Percentiles rank a stretch among this genome's conserved stretches.
Evolutionary conservation across 92 coral and sea anemone species (phyloP).

Genomic region (Micromussa lordhowensis): DNA sequence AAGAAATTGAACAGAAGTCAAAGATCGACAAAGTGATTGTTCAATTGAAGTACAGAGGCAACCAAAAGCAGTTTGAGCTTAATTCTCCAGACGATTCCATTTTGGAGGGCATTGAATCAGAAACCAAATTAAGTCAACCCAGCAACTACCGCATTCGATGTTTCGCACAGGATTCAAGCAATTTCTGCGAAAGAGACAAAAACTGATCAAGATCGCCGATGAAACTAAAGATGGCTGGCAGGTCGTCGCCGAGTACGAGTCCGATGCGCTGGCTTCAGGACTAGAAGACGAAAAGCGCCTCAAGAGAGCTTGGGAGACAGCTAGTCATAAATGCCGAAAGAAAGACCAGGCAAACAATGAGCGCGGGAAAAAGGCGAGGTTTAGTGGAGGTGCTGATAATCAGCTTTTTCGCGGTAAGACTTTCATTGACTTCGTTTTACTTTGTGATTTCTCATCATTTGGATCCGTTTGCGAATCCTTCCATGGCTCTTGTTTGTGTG

Average conservation of each 20-base stretch:
- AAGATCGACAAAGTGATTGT: neutral
- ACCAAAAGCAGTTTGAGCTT: constrained; percentile 47
- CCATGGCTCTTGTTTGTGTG: no score
- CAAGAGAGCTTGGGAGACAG: no score
- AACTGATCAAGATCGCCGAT: no score
- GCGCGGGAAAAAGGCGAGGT: constrained; percentile 20
- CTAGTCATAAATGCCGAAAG: no score
- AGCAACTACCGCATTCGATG: neutral
- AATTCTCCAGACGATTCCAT: constrained; percentile 15
- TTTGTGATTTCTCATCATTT: no score
- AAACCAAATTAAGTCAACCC: no score
- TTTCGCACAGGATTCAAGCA: neutral
- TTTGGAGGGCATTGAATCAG: neutral
- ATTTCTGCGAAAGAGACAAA: no score
- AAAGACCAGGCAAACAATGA: neutral
- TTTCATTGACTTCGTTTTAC: neutral
- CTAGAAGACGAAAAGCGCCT: no score
- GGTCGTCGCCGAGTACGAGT: no score
- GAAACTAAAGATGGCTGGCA: no score
- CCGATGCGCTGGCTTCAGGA: no score
- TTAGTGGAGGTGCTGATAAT: neutral
- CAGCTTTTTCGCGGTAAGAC: constrained; percentile 17
- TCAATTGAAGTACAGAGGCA: constrained; percentile 36
- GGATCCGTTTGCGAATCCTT: no score
- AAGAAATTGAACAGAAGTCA: constrained; percentile 19